phyloP scores from a whole-genome alignment of 1,140 invertebrate genomes.

The Steinernema feltiae region DNA sequence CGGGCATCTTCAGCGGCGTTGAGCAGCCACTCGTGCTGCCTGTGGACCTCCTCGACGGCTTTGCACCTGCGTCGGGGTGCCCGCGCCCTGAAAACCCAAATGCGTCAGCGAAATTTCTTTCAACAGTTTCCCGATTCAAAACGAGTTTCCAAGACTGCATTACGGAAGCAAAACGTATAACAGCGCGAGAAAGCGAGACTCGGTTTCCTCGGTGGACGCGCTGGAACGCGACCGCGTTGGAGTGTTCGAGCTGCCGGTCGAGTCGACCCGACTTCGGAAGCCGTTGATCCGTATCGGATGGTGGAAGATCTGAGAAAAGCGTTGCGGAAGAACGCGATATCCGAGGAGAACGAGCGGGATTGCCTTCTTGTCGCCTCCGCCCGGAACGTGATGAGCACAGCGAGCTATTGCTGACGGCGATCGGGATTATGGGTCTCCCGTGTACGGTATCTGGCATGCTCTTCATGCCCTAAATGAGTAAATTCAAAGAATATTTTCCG shows the following conservation, averaged over 20 bases:
- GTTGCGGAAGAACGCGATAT: neutral
- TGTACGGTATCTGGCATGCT: too few relatives aligned
- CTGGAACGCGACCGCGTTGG: neutral
- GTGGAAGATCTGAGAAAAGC: conserved; percentile 28
- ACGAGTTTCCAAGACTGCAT: neutral
- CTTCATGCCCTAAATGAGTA: too few relatives aligned
- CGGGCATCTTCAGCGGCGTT: neutral
- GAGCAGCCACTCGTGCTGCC: neutral
- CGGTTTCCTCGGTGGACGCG: neutral
- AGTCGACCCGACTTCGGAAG: neutral
- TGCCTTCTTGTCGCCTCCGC: conserved; percentile 84
- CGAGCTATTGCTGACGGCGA: too few relatives aligned
- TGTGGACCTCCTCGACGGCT: neutral
- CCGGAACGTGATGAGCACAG: conserved; percentile 76
- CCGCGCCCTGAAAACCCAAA: neutral
- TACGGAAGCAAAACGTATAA: neutral
- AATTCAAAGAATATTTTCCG: too few relatives aligned
- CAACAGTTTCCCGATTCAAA: neutral
- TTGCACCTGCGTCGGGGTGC: neutral
- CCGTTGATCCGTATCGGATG: neutral
- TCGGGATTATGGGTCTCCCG: too few relatives aligned
- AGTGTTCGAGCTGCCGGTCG: neutral
- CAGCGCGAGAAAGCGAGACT: neutral
- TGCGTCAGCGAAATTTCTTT: neutral
- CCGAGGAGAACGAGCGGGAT: neutral